A percentile compares a stretch with the other conserved stretches of the same genome.
phyloP scores from a whole-genome alignment of 2,888 invertebrate species.

The Nasonia oneida region DNA sequence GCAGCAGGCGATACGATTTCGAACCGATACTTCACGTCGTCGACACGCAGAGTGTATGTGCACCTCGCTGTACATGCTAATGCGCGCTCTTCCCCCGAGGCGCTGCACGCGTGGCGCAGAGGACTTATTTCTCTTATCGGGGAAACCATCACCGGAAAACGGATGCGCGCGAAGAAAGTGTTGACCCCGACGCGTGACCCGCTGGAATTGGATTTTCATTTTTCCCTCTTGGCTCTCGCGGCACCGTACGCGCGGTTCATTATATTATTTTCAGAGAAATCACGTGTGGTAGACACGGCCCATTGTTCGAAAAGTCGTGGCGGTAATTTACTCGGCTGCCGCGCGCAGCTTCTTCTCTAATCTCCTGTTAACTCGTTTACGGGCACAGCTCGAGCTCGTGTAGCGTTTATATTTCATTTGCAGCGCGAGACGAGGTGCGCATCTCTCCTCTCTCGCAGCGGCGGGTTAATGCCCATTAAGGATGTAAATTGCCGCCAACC shows the following conservation, averaged over 20 bases:
- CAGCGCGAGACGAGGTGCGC: not conserved
- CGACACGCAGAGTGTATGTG: not conserved
- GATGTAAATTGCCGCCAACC: slow-evolving; percentile 51
- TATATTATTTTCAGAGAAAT: slow-evolving; percentile 66
- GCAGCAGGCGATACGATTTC: slow-evolving; percentile 7
- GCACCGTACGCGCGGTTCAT: slow-evolving; percentile 52
- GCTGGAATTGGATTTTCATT: slow-evolving; percentile 57
- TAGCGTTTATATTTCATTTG: slow-evolving; percentile 40
- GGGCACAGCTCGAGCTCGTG: not conserved
- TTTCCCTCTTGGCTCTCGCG: slow-evolving; percentile 32
- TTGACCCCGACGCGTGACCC: slow-evolving; percentile 47
- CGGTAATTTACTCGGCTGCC: slow-evolving; percentile 58
- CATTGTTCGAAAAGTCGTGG: slow-evolving; percentile 66
- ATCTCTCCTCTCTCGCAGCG: not conserved
- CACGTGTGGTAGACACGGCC: slow-evolving; percentile 40
- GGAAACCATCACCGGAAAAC: slow-evolving; percentile 23
- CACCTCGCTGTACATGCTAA: not conserved
- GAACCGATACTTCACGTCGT: not conserved
- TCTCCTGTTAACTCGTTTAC: slow-evolving; percentile 46
- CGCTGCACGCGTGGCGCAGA: not conserved
- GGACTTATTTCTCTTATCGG: slow-evolving; percentile 30
- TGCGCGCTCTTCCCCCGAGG: not conserved
- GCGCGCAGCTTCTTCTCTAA: slow-evolving; percentile 21
- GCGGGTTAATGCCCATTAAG: slow-evolving; percentile 41
- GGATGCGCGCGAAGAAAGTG: slow-evolving; percentile 53